Conservation (phyloP, 2,888 invertebrate species). For the Argyresthia goedartella region DNA sequence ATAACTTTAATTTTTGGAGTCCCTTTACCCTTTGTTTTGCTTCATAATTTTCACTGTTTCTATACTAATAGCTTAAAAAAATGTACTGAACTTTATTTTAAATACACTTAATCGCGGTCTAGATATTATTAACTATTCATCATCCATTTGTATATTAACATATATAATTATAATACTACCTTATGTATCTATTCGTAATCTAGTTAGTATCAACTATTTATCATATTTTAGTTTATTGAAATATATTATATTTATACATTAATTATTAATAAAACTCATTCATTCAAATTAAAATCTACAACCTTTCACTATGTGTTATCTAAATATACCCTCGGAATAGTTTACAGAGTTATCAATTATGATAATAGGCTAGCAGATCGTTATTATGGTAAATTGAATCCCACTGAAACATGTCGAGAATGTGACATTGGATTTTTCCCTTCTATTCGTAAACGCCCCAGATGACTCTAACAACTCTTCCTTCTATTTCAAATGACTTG, state of each 20-base stretch:
- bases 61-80: not conserved
- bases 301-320: not conserved
- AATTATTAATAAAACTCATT: not conserved
- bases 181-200: no score
- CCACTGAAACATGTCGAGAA: no score
- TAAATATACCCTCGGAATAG: not conserved
- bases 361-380: not conserved
- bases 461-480: not conserved
- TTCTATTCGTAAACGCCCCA: not conserved
- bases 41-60: not conserved
- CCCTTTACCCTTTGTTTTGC: not conserved
- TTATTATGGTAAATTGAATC: no score
- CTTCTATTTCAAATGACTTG: not conserved
- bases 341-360: not conserved
- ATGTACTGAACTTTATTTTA: not conserved
- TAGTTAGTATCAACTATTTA: no score
- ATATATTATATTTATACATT: no score
- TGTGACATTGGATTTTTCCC: no score
- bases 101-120: no score
- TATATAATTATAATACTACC: no score
- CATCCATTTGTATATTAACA: no score
- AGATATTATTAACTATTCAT: no score
- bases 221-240: no score
- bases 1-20: not conserved
- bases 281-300: not conserved